These are phyloP conservation scores for Dreissena polymorpha DNA, from an alignment of 1,140 invertebrate species.

Conservation along the genomic window DNA sequence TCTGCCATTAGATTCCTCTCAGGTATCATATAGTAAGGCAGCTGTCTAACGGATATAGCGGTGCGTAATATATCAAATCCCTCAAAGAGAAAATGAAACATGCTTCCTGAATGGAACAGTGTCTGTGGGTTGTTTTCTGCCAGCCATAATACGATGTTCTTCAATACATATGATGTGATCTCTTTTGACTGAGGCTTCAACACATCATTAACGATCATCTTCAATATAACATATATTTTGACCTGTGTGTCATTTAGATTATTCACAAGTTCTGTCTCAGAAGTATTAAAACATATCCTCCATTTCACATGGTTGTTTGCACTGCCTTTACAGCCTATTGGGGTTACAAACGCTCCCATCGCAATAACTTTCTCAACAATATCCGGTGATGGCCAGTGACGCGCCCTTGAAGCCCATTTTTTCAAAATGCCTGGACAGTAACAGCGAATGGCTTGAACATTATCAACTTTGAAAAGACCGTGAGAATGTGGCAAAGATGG, in stretches of 20 bases:
- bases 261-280: conserved; percentile 5
- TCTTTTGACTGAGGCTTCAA: conserved; percentile 2
- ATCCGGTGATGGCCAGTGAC: background rate
- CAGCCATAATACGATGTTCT: conserved; percentile 22
- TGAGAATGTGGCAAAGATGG: background rate
- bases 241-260: conserved; percentile 4
- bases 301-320: background rate
- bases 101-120: background rate
- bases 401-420: background rate
- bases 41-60: background rate
- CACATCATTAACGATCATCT: conserved; percentile 1
- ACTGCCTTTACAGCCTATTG: conserved; percentile 20
- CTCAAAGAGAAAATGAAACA: background rate
- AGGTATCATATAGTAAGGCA: conserved; percentile 17
- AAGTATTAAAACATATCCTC: conserved; percentile 13
- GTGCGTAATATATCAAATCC: background rate
- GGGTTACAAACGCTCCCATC: background rate
- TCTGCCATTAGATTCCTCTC: conserved; percentile 2
- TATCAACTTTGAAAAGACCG: background rate
- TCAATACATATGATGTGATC: conserved; percentile 17
- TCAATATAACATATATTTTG: background rate
- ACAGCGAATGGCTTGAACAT: background rate
- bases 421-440: background rate
- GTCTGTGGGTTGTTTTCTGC: conserved; percentile 2
- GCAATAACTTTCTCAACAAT: background rate